Percentiles rank a stretch among this genome's conserved stretches.
Evolutionary conservation across 2,113 vertebrate species (phyloP).

Genomic region (Sprattus sprattus): DNA sequence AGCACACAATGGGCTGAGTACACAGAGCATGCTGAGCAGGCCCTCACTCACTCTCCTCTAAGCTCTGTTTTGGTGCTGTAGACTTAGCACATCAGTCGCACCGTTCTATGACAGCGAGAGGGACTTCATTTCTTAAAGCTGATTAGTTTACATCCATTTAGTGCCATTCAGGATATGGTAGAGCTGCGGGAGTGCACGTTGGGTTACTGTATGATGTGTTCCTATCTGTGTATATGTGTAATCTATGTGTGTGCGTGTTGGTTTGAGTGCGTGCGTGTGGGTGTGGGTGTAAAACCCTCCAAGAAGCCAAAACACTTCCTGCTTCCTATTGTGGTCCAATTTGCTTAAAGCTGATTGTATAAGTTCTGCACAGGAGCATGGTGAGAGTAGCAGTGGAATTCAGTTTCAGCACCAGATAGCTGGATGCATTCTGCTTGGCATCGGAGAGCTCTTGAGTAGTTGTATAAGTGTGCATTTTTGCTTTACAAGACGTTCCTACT

Average conservation of each 20-base stretch:
- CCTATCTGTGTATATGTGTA: background rate
- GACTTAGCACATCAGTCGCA: background rate
- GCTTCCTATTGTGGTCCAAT: background rate
- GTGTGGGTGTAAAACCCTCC: too few relatives aligned
- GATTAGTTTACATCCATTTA: background rate
- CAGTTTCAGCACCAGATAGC: background rate
- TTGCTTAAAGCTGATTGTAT: background rate
- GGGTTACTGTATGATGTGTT: background rate
- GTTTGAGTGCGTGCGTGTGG: too few relatives aligned
- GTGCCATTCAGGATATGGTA: background rate
- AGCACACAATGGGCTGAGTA: conserved; percentile 10
- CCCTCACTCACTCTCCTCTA: background rate
- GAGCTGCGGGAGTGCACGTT: background rate
- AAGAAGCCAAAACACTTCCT: too few relatives aligned
- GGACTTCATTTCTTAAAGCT: background rate
- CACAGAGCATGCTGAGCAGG: background rate
- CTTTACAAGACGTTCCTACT: background rate
- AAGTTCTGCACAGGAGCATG: background rate
- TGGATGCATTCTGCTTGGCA: background rate
- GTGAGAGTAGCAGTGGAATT: background rate
- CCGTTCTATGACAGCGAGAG: background rate
- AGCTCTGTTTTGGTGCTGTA: background rate
- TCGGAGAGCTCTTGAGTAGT: background rate
- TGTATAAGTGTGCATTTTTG: background rate
- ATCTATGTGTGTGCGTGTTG: too few relatives aligned